Evolutionary conservation across 2,113 vertebrate species (phyloP), one percentile per base, ranked within the genome.

Genomic region (Pygoscelis antarcticus): DNA sequence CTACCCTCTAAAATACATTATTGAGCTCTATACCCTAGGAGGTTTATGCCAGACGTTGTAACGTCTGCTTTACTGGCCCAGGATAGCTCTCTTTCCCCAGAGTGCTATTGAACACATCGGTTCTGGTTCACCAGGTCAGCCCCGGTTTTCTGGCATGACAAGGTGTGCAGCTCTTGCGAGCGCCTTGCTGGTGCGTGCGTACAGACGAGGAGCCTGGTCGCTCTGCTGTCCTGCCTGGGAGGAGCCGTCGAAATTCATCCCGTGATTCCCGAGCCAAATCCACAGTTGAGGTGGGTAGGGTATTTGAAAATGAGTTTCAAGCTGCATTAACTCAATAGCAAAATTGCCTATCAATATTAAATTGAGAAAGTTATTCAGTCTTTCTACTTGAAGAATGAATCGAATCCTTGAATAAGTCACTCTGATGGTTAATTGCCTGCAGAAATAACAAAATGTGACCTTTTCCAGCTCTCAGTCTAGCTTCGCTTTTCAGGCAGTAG

Each of bases 131-230:
- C 17, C 8, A 3, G 8, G 20, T 27, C 17, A 55, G 19, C 19
- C 16, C 22, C 1, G 12, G 10, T 60, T 21, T 23, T 40, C 32
- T 58, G 27, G n/a, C 29, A 21, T 8, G 16, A 25, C 15, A 13
- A 34, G 40, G 27, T 49, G 77, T 13, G 80, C 3, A 6, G 34
- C 34, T 61, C n/a, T 57, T 30, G 19, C 0, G 4, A 58, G 40
- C 21, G 0, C 55, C 70, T 68, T 2, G 0, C 25, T 14, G 32
- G 2, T 32, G 7, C 0, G 0, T 15, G 5, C 0, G 0, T 23
- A 8, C 10, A 46, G 30, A 17, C 2, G 1, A 51, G 36, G 26
- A 68, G 20, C 26, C 47, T n/a, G 30, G 30, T 30, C 6, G 0
- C 44, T 70, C 47, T 47, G 46, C 16, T 76, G 17, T 40, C 17